These are phyloP conservation scores for Morone chrysops DNA, from an alignment of 2,113 vertebrate species.

Conservation along the genomic window DNA sequence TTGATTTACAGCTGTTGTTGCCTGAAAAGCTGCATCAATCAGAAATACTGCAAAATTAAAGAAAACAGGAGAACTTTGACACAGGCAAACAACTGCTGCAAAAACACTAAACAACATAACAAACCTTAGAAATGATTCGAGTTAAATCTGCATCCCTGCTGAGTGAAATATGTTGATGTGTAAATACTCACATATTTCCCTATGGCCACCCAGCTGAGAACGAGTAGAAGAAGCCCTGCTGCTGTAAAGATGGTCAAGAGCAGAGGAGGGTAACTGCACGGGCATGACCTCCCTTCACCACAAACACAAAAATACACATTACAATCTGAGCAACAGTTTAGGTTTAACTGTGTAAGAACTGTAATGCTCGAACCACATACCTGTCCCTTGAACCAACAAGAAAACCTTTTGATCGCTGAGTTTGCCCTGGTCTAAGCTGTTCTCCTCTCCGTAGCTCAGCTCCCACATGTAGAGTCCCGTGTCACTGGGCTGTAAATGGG, in stretches of 20 bases:
- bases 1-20: not conserved
- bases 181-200: conserved; percentile 72
- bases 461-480: conserved; percentile 76
- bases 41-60: not conserved
- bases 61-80: too few relatives aligned
- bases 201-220: conserved; percentile 44
- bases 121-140: not conserved
- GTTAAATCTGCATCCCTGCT: not conserved
- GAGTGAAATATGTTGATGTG: not conserved
- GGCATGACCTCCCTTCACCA: conserved; percentile 54
- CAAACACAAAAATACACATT: conserved; percentile 24
- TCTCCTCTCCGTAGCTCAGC: conserved; percentile 46
- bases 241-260: conserved; percentile 65
- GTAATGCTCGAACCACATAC: conserved; percentile 45
- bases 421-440: not conserved
- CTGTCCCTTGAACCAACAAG: conserved; percentile 68
- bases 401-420: conserved; percentile 36
- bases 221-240: conserved; percentile 60
- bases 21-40: not conserved
- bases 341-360: not conserved
- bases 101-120: not conserved
- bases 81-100: not conserved
- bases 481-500: conserved; percentile 52
- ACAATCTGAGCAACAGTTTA: not conserved
- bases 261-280: conserved; percentile 64